Base-by-base conservation (phyloP, 2,888 invertebrate species). In the Eupithecia pulchellata region DNA sequence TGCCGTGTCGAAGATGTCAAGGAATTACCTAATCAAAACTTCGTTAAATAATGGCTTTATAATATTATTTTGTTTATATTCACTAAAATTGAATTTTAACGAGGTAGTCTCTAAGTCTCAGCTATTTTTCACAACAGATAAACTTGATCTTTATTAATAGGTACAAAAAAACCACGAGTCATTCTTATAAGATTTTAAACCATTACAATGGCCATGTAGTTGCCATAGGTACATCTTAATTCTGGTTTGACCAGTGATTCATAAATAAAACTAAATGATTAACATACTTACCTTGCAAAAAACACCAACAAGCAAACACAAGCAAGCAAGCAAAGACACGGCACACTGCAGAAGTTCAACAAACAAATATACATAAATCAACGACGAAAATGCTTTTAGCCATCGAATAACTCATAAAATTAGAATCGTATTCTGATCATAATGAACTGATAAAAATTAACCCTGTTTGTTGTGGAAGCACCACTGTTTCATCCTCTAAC, bases 371-470 rank as follows among this genome's bases (percentile, higher is more conserved):
- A 47, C 20, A 47, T 3, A n/a, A n/a, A n/a, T n/a, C 3, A 20
- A 47, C 47, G 47, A 47, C 47, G 11, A 47, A 47, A 47, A 20
- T 47, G 47, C 47, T 47, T n/a, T n/a, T n/a, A n/a, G n/a, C n/a
- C n/a, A n/a, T n/a, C n/a, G 20, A 47, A 47, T 6, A 2, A 9
- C 8, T 42, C n/a, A 42, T n/a, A n/a, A 4, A 5, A n/a, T 42
- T 42, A 42, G 8, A 1, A 42, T n/a, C 42, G 42, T n/a, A 42
- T 14, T 17, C 17, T n/a, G 2, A 42, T n/a, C n/a, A n/a, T 42
- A n/a, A 2, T 14, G 1, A 39, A 39, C 1, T 17, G 39, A 39
- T 42, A 42, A 42, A 6, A n/a, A 42, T n/a, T 6, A 42, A 42
- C 17, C 5, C n/a, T n/a, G 17, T 36, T 14, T 36, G 13, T 36